Conservation (phyloP, 2,113 vertebrate species). For the Fukomys damarensis region DNA sequence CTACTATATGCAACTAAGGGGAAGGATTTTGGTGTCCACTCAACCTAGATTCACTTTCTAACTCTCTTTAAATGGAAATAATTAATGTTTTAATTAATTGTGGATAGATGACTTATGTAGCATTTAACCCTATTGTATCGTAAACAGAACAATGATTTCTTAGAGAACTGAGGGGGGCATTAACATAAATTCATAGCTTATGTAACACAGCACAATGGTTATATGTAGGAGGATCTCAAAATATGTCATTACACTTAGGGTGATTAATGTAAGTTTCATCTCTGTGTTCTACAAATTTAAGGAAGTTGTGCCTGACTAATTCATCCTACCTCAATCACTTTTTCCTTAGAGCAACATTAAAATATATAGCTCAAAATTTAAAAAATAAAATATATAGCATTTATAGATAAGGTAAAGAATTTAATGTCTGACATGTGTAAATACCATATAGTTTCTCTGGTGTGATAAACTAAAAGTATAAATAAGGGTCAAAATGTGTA, state of each 20-base stretch:
- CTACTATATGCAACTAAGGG: not conserved
- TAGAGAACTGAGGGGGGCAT: not conserved
- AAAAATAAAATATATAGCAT: not conserved
- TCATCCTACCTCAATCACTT: not conserved
- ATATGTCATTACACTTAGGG: not conserved
- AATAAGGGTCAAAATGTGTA: too few species aligned
- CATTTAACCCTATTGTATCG: not conserved
- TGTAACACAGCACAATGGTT: not conserved
- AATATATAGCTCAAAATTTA: not conserved
- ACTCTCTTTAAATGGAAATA: not conserved
- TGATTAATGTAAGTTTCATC: not conserved
- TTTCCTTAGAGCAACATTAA: not conserved
- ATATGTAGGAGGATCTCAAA: not conserved
- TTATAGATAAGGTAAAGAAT: not conserved
- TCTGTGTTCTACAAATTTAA: not conserved
- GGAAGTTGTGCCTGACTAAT: not conserved
- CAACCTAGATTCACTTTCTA: not conserved
- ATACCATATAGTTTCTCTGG: too few species aligned
- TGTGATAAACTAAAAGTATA: too few species aligned
- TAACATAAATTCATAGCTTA: constrained; percentile 15
- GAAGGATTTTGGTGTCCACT: not conserved
- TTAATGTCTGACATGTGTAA: not conserved
- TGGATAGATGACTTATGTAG: not conserved
- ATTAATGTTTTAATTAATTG: not conserved
- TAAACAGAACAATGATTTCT: not conserved